Evolutionary conservation across 2,113 vertebrate species (phyloP).

Genomic region (Eclectus roratus): DNA sequence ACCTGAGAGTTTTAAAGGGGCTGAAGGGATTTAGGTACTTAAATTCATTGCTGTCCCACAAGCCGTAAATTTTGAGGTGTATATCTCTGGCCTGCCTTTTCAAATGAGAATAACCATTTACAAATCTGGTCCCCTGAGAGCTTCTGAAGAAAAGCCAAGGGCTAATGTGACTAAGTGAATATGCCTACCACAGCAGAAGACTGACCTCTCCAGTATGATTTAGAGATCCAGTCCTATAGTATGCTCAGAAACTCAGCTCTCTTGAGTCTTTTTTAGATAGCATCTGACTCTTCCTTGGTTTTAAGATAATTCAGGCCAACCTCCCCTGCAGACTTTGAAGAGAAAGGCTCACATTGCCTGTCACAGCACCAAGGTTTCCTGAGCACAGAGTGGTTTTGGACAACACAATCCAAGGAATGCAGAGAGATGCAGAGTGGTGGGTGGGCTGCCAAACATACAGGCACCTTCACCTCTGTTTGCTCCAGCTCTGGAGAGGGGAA

Average conservation of each 20-base stretch:
- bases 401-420: neutral
- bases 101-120: neutral
- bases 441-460: neutral
- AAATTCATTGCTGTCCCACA: neutral
- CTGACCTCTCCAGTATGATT: neutral
- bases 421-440: neutral
- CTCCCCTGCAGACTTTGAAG: neutral
- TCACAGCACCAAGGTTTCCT: neutral
- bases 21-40: neutral
- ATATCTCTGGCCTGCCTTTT: neutral
- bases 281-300: neutral
- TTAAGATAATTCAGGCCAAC: neutral
- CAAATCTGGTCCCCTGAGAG: neutral
- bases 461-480: neutral
- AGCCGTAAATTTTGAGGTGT: neutral
- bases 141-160: neutral
- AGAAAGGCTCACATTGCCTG: neutral
- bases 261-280: neutral
- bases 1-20: neutral
- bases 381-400: neutral
- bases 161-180: neutral
- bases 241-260: neutral
- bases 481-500: neutral
- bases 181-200: neutral
- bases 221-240: neutral